phyloP scores from a whole-genome alignment of 30 jellyfish, hydroid and myxozoan genomes.

The Hydractinia symbiolongicarpus region DNA sequence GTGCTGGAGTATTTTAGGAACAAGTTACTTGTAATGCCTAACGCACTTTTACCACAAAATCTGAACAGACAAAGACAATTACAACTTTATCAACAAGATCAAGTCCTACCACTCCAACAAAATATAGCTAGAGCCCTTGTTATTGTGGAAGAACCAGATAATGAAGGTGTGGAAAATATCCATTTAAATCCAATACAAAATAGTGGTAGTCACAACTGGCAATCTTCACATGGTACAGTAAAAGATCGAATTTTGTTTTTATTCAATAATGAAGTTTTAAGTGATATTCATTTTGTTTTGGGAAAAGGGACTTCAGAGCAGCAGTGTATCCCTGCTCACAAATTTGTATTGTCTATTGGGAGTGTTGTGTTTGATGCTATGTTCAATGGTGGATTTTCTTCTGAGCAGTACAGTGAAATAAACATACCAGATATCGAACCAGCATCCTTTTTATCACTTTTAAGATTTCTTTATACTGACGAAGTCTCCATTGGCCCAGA shows the following conservation, averaged over 20 bases:
- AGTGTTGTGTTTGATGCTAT: constrained; percentile 97
- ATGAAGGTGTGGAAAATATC: no score
- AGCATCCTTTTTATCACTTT: constrained; percentile 67
- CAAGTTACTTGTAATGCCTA: no score
- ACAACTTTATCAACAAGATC: no score
- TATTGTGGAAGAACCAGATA: no score
- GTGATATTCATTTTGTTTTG: constrained; percentile 82
- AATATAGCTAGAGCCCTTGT: no score
- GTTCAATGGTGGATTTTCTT: constrained; percentile 96
- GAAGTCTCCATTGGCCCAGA: constrained; percentile 93
- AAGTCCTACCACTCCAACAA: no score
- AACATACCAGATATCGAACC: constrained; percentile 96
- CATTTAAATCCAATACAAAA: not conserved
- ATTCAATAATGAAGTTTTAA: constrained; percentile 77
- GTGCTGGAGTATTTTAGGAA: no score
- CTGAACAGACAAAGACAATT: no score
- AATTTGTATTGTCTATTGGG: constrained; percentile 81
- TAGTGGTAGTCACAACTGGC: constrained; percentile 78
- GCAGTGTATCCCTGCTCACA: constrained; percentile 96
- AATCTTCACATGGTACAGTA: constrained; percentile 64
- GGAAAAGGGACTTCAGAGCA: constrained; percentile 66
- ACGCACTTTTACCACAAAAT: no score
- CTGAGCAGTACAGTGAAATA: constrained; percentile 62
- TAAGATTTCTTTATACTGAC: constrained; percentile 74
- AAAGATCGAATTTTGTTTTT: constrained; percentile 69